Conservation (phyloP, 1,140 invertebrate genomes). For the Calephelis virginiensis region DNA sequence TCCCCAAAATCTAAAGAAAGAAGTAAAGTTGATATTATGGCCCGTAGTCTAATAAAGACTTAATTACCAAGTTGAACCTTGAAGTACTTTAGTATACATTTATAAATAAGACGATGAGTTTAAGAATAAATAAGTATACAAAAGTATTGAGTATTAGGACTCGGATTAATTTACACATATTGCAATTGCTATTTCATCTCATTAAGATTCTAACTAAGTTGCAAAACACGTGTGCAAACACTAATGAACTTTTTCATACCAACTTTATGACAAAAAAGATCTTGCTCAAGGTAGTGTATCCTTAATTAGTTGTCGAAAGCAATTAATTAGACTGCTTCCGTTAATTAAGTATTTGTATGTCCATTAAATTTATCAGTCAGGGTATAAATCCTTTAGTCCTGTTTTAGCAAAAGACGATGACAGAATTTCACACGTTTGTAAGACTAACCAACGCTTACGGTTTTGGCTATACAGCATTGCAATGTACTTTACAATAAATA, state of each 20-base stretch:
- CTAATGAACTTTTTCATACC: constrained; percentile 9
- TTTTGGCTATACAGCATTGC: no score
- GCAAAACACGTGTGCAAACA: constrained; percentile 3
- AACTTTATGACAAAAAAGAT: constrained; percentile 9
- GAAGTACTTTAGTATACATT: no score
- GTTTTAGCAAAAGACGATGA: neutral
- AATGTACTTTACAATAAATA: no score
- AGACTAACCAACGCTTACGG: no score
- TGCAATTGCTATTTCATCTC: constrained; percentile 6
- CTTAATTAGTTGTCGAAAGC: constrained; percentile 14
- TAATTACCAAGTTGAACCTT: no score
- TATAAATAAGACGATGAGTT: no score
- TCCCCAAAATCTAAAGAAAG: no score
- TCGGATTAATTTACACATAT: neutral
- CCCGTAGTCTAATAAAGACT: no score
- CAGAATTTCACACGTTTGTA: neutral
- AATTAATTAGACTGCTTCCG: constrained; percentile 12
- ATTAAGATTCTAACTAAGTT: constrained; percentile 8
- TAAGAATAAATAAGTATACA: no score
- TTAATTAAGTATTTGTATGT: constrained; percentile 11
- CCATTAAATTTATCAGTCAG: neutral
- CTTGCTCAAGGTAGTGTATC: constrained; percentile 9
- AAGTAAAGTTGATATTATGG: no score
- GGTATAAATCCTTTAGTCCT: constrained; percentile 6
- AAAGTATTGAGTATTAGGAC: neutral